These are phyloP conservation scores for Chelmon rostratus DNA, from an alignment of 2,797 vertebrate genomes.

Conservation along the genomic window DNA sequence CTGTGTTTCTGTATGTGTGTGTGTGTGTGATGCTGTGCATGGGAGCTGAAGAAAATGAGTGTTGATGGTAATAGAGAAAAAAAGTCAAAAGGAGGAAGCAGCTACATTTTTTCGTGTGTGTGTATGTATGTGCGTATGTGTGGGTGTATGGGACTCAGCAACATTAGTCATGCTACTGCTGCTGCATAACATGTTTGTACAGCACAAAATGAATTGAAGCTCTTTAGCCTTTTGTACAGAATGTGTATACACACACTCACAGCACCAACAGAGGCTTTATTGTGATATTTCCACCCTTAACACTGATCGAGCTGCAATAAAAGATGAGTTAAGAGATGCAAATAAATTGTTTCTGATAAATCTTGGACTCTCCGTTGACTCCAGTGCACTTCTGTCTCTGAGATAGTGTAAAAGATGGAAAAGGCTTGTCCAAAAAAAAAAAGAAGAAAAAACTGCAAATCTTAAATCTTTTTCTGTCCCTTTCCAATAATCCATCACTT, in stretches of 20 bases:
- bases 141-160: conserved; percentile 51
- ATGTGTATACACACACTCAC: conserved; percentile 1
- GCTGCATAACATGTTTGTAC: conserved; percentile 37
- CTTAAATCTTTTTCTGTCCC: conserved; percentile 46
- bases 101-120: conserved; percentile 17
- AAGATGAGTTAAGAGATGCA: not conserved
- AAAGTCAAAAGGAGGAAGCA: conserved; percentile 39
- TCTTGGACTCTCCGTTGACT: not conserved
- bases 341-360: conserved; percentile 1
- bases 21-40: not conserved
- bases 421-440: conserved; percentile 13
- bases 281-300: conserved; percentile 30
- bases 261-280: conserved; percentile 6
- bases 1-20: conserved; percentile 15
- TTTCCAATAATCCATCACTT: conserved; percentile 68
- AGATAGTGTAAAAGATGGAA: conserved; percentile 2
- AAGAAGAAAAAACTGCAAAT: conserved; percentile 23
- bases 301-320: not conserved
- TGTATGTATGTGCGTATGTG: conserved; percentile 26
- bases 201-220: conserved; percentile 25
- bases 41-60: conserved; percentile 20
- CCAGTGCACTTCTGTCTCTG: not conserved
- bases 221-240: conserved; percentile 31
- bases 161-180: conserved; percentile 56
- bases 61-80: conserved; percentile 15